A percentile compares a stretch with the other conserved stretches of the same genome.
Evolutionary conservation across 2,797 vertebrate species (phyloP).

Genomic region (Coendou prehensilis): DNA sequence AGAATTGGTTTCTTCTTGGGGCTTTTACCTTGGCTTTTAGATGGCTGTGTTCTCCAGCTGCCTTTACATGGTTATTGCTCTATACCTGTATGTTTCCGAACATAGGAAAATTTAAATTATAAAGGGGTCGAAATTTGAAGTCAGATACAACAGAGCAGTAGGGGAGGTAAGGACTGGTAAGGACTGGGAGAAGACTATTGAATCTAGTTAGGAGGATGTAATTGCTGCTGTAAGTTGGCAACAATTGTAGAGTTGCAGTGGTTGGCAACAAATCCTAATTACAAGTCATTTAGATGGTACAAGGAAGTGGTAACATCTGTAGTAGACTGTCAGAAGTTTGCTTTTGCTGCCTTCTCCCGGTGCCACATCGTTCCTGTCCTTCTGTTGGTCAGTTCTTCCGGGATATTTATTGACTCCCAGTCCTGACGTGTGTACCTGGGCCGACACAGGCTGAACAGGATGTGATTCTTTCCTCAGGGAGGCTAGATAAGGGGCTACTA

Average conservation of each 20-base stretch:
- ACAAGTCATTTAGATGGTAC: constrained; percentile 11
- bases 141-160: background rate
- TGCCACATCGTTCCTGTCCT: background rate
- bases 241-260: background rate
- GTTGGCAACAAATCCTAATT: constrained; percentile 21
- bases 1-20: constrained; percentile 2
- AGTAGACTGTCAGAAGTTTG: background rate
- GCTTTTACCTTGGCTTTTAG: background rate
- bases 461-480: background rate
- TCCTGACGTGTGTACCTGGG: background rate
- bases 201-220: background rate
- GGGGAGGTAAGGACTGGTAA: background rate
- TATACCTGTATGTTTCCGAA: background rate
- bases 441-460: background rate
- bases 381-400: background rate
- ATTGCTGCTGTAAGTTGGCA: background rate
- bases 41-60: background rate
- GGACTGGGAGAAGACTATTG: background rate
- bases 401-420: background rate
- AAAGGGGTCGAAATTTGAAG: background rate
- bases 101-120: background rate
- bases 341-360: background rate
- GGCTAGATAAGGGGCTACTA: background rate
- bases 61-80: background rate
- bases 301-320: background rate